Evolutionary conservation across 2,797 vertebrate species (phyloP).

Genomic region (Pangasius mekongensis): DNA sequence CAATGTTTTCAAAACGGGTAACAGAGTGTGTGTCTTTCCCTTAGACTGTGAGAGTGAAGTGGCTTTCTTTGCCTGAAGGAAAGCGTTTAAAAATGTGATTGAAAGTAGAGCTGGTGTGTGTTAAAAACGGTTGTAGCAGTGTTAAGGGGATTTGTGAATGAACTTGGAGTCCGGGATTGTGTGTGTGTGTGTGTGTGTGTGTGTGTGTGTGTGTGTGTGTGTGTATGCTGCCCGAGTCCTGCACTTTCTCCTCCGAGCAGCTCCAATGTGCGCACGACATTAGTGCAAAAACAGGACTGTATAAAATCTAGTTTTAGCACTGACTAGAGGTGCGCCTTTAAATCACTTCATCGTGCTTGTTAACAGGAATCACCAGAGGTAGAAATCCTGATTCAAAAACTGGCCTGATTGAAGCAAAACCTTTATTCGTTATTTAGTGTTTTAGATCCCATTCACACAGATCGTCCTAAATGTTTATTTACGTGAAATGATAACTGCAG

Average conservation of each 20-base stretch:
- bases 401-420: neutral
- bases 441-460: neutral
- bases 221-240: neutral
- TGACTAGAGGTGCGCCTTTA: neutral
- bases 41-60: neutral
- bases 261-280: neutral
- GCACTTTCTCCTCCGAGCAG: slow-evolving; percentile 6
- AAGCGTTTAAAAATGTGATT: neutral
- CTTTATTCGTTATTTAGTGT: neutral
- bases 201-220: slow-evolving; percentile 2
- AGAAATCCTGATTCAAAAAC: neutral
- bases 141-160: slow-evolving; percentile 62
- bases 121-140: slow-evolving; percentile 21
- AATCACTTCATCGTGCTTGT: neutral
- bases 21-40: neutral
- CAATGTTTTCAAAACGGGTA: neutral
- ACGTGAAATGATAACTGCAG: neutral
- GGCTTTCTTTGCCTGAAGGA: neutral
- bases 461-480: neutral
- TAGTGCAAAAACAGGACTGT: neutral
- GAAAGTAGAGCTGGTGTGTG: slow-evolving; percentile 7
- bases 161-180: slow-evolving; percentile 37
- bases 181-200: slow-evolving; percentile 1
- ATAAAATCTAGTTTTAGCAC: neutral
- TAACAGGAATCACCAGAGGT: neutral